Evolutionary conservation across 1,140 invertebrate genomes (phyloP).

Genomic region (Kradibia gibbosae): DNA sequence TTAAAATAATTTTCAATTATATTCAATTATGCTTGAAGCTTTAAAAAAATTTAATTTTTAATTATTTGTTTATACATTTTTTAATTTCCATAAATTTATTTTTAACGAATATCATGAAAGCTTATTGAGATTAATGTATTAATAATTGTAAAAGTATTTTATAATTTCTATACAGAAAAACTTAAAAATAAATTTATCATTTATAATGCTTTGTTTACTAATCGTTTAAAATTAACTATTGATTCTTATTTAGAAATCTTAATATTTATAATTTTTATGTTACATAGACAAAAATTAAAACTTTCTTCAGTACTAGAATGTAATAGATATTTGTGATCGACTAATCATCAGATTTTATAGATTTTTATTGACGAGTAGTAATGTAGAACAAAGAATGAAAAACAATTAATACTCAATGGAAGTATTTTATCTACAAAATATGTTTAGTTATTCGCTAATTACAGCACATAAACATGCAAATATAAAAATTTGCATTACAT

Average conservation of each 20-base stretch:
- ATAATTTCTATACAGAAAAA: neutral
- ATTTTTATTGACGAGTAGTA: neutral
- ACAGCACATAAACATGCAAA: constrained; percentile 73
- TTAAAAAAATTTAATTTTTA: no score
- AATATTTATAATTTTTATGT: neutral
- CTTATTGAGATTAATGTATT: constrained; percentile 7
- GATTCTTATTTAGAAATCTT: neutral
- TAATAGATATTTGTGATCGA: neutral
- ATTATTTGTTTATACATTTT: no score
- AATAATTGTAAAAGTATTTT: constrained; percentile 1
- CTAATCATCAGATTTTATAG: neutral
- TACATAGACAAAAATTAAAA: neutral
- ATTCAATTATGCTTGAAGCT: no score
- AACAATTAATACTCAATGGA: constrained; percentile 36
- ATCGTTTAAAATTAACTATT: constrained; percentile 1
- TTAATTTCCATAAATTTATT: neutral
- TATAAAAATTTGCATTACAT: constrained; percentile 72
- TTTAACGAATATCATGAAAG: neutral
- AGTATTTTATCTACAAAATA: constrained; percentile 70
- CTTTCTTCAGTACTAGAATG: neutral
- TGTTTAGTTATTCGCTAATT: constrained; percentile 72
- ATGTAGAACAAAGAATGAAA: constrained; percentile 16
- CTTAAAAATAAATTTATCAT: neutral
- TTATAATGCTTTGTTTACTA: constrained; percentile 1
- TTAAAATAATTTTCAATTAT: no score